These are phyloP conservation scores for Proisotoma minuta DNA, from an alignment of 2,888 invertebrate genomes.

Conservation along the genomic window DNA sequence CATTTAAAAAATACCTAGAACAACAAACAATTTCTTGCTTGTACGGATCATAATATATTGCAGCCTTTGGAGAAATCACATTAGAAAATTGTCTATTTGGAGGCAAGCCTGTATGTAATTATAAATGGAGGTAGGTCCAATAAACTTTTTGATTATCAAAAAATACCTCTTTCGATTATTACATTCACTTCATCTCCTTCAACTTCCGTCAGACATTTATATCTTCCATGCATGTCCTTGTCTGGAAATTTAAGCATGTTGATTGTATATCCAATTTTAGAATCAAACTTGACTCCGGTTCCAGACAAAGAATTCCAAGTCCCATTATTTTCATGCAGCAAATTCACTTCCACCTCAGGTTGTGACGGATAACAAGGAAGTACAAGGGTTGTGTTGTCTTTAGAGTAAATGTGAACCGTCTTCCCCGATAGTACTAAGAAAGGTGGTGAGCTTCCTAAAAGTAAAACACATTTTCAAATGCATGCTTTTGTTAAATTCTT, in stretches of 20 bases:
- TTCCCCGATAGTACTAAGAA: constrained; percentile 25
- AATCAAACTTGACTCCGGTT: constrained; percentile 16
- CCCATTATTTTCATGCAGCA: neutral
- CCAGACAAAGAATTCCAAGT: no score
- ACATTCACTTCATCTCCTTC: constrained; percentile 24
- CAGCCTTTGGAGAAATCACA: constrained; percentile 20
- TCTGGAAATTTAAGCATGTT: neutral
- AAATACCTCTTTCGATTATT: constrained; percentile 16
- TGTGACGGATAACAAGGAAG: constrained; percentile 30
- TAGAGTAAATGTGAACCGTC: constrained; percentile 15
- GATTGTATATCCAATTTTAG: constrained; percentile 27
- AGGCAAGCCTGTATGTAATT: neutral
- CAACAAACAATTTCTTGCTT: constrained; percentile 29
- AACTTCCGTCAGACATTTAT: constrained; percentile 20
- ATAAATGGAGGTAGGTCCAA: neutral
- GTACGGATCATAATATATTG: constrained; percentile 22
- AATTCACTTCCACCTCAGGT: constrained; percentile 12
- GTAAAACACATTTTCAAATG: neutral
- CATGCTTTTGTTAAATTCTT: neutral
- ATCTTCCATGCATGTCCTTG: constrained; percentile 17
- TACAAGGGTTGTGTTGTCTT: constrained; percentile 11
- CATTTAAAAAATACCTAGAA: no score
- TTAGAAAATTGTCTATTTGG: constrained; percentile 8
- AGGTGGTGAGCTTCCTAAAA: constrained; percentile 34
- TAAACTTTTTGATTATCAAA: neutral